Base-by-base conservation (phyloP, 1,140 invertebrate species). In the Cotesia glomerata region DNA sequence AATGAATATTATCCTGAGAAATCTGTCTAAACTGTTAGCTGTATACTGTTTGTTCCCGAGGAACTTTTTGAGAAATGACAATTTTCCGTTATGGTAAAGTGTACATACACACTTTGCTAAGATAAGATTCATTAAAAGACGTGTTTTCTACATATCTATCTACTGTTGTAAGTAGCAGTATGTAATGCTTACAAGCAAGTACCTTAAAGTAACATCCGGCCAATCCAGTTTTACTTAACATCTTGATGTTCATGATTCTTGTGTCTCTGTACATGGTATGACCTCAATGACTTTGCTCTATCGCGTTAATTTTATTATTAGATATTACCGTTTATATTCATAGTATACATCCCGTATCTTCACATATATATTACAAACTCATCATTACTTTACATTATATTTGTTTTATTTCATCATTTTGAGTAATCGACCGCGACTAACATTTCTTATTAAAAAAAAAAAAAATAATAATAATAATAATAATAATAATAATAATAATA, bases 271-370 rank as follows among this genome's bases (percentile, higher is more conserved):
- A 54, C 26, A 65, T 54, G 39, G 39, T 32, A n/a, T 52, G 26
- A 67, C 65, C 65, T 67, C 49, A 67, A 67, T 67, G 49, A 67
- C 65, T 67, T 67, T 52, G 49, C 13, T 58, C 56, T 18, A 58
- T 58, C 39, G 34, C 14, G 34, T 34, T 61, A 64, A 64, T 64
- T 64, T 64, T 49, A 11, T 35, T 5, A 49, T 45, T 64, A 64
- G 5, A 13, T 16, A 36, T n/a, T 11, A 16, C 32, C 5, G 11
- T 35, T 13, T 62, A 62, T 7, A 62, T 26, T 13, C 14, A 62
- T 62, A 26, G 5, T 59, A 26, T 2, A 26, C 26, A 26, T 26
- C 26, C 26, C 3, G 0, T 16, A 18, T 56, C 7, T 45, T 9
- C 36, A 39, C 4, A 39, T 11, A 45, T 7, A 45, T 45, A 45